phyloP scores from a whole-genome alignment of 2,797 vertebrate genomes.

The Peromyscus eremicus region DNA sequence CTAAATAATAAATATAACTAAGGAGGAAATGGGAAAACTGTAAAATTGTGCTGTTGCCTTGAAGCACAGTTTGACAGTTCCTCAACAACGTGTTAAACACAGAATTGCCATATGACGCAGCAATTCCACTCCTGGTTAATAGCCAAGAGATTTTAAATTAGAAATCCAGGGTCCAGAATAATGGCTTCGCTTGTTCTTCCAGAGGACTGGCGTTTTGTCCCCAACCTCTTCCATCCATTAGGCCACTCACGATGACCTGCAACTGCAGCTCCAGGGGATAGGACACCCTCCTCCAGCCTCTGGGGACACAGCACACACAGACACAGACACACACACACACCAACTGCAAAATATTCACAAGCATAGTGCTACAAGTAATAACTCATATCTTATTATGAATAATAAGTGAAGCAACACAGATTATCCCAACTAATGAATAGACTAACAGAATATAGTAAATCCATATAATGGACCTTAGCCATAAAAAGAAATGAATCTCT shows the following conservation, averaged over 20 bases:
- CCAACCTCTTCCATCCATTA: neutral
- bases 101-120: neutral
- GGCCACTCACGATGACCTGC: neutral
- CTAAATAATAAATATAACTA: neutral
- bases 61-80: neutral
- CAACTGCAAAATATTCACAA: neutral
- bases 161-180: neutral
- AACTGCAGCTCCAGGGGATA: neutral
- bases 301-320: neutral
- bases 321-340: neutral
- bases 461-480: neutral
- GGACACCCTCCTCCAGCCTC: neutral
- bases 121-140: neutral
- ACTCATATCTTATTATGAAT: neutral
- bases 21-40: neutral
- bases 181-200: neutral
- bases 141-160: neutral
- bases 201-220: neutral
- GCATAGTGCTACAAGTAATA: neutral
- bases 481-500: conserved; percentile 18
- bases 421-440: neutral
- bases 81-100: conserved; percentile 19
- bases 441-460: neutral
- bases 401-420: neutral
- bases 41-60: neutral